Conservation (phyloP, 2,797 vertebrate genomes). For the Halcyon chelicuti region DNA sequence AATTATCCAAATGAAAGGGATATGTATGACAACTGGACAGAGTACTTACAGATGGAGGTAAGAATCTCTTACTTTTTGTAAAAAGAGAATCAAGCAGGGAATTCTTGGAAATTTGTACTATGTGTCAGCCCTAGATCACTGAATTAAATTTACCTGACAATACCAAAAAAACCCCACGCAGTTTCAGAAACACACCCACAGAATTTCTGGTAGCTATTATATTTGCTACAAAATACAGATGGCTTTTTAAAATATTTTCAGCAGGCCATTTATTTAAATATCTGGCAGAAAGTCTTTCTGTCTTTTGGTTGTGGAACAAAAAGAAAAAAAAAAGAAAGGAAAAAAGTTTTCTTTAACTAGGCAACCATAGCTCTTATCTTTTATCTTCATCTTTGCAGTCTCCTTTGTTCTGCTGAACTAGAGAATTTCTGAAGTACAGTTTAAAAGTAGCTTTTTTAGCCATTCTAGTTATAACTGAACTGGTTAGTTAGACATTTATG, state of each 20-base stretch:
- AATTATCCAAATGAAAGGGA: not conserved
- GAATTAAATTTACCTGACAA: not conserved
- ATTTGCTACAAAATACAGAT: not conserved
- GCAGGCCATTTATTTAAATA: not conserved
- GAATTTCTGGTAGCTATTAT: not conserved
- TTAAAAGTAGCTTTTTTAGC: not conserved
- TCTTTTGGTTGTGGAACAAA: not conserved
- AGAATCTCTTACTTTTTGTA: not conserved
- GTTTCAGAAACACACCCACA: not conserved
- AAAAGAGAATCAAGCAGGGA: not conserved
- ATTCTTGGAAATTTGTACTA: not conserved
- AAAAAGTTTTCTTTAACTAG: not conserved
- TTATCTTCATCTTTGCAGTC: not conserved
- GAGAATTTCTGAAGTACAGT: not conserved
- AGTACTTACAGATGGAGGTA: not conserved
- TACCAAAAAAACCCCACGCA: accelerated
- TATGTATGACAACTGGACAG: not conserved
- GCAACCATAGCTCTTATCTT: not conserved
- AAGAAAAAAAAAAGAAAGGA: not conserved
- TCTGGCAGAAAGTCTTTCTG: not conserved
- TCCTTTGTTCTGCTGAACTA: not conserved
- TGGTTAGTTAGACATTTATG: not conserved
- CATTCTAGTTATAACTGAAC: not conserved
- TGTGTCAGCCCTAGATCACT: accelerated
- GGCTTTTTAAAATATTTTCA: not conserved